Base-by-base conservation (phyloP, 2,797 vertebrate species). In the Buphagus erythrorhynchus region DNA sequence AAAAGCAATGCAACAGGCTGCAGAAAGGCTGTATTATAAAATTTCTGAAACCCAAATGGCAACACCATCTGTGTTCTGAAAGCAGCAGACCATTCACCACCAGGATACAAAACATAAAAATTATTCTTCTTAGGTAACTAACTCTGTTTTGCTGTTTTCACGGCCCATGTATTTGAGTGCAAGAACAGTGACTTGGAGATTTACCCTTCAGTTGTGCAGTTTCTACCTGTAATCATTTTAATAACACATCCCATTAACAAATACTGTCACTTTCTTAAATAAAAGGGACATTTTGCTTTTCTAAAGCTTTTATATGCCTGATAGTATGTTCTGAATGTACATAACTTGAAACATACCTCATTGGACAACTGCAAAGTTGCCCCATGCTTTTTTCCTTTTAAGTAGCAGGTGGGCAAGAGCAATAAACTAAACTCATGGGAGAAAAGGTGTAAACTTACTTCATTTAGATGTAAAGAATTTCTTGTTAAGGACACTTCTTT, bases 291-390 rank as follows among this genome's bases (percentile, higher is more conserved):
- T 43, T 86, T 77, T 58, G 22, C 57, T 83, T 77, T 94, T 72
- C 58, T 68, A 88, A 77, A 80, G 51, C 16, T 28, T 42, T 45
- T 24, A 43, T 6, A 62, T 20, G 7, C 25, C 78, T 62, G 38
- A 72, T 36, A 58, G 33, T 25, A 68, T 2, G 9, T 62, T 80
- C 28, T 40, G n/a, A 63, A 71, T 28, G 67, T 17, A 72, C 6
- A 2, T 18, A 84, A 75, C 6, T 48, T 59, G 58, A 90, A 85
- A 63, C 18, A 62, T 0, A 65, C 5, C 22, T 71, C 45, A 46
- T 3, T 28, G 26, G 42, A 82, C 0, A 0, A 8, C 20, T 71
- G 52, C 15, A 45, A 88, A 58, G 28, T 3, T 62, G 22, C 8
- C 22, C 6, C 8, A 17, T 0, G 0, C 1, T 11, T n/a, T 57